Evolutionary conservation across 2,888 invertebrate species (phyloP).

Genomic region (Agapostemon virescens): DNA sequence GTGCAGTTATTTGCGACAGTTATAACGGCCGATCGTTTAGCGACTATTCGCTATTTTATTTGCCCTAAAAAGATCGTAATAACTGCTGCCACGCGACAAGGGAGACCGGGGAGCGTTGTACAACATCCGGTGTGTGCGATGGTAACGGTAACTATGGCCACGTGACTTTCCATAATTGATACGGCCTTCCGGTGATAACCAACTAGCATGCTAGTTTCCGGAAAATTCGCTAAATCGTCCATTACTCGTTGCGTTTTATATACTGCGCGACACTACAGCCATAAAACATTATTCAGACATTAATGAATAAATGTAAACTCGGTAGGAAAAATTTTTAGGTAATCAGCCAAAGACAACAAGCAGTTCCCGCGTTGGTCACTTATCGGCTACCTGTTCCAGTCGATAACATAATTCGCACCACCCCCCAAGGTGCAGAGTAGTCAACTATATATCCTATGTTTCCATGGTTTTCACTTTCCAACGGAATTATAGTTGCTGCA

Average conservation of each 20-base stretch:
- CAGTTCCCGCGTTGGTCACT: too few species aligned
- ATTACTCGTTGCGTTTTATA: neutral
- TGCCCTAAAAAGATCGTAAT: neutral
- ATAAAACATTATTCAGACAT: neutral
- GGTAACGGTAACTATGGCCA: conserved; percentile 38
- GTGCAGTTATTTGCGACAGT: neutral
- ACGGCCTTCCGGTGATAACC: conserved; percentile 52
- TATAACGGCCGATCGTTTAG: neutral
- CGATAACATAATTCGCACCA: conserved; percentile 6
- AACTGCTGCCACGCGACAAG: neutral
- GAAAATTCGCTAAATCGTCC: neutral
- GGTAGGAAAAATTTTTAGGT: neutral
- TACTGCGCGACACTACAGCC: neutral
- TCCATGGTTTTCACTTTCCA: neutral
- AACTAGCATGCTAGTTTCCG: neutral
- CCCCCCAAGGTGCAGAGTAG: neutral
- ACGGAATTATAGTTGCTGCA: neutral
- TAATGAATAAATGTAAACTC: neutral
- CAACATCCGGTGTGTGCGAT: neutral
- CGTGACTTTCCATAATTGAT: conserved; percentile 44
- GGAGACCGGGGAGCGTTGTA: neutral
- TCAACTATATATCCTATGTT: neutral
- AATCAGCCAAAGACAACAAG: too few species aligned
- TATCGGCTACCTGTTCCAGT: neutral
- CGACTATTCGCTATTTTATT: neutral